Base-by-base conservation (phyloP, 2,888 invertebrate species). In the Lasioglossum villosulum region DNA sequence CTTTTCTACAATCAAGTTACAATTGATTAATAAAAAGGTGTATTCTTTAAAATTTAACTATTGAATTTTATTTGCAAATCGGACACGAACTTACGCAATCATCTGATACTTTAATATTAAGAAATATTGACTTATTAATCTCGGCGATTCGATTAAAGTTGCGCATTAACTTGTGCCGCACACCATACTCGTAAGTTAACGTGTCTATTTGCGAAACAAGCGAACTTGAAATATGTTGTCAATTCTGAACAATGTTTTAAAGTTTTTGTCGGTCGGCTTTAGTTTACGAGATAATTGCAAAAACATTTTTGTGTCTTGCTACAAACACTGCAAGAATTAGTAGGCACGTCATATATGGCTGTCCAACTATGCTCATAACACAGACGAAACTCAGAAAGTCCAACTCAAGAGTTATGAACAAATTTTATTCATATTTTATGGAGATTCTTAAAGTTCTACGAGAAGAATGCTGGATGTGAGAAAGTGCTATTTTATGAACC, bases 391-490 rank as follows among this genome's bases (percentile, higher is more conserved):
- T 34, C 19, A 4, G 23, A 68, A 68, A 37, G 37, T 68, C 37
- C 37, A 37, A 68, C 70, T 12, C n/a, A 12, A 6, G n/a, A 70
- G 39, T 70, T 39, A 39, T 70, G 70, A 39, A 70, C 39, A n/a
- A 70, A 70, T 70, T 70, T 70, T 66, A 66, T 66, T 66, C 66
- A 37, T 66, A 66, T 37, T 66, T 66, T n/a, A 70, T n/a, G 70
- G n/a, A n/a, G 12, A 70, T 70, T n/a, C n/a, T 37, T 39, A 12
- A n/a, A 37, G 23, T 70, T 37, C n/a, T 23, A 12, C 1, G 39
- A 70, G 39, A 37, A 70, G 70, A 70, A 39, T 70, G 39, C 23
- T 14, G 39, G n/a, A 48, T 42, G 23, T 34, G 45, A 56, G 16
- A 48, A 42, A 66, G 37, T 56, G 34, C 27, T 42, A 45, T 37